phyloP scores from a whole-genome alignment of 2,888 invertebrate genomes.

The Teleogryllus oceanicus region DNA sequence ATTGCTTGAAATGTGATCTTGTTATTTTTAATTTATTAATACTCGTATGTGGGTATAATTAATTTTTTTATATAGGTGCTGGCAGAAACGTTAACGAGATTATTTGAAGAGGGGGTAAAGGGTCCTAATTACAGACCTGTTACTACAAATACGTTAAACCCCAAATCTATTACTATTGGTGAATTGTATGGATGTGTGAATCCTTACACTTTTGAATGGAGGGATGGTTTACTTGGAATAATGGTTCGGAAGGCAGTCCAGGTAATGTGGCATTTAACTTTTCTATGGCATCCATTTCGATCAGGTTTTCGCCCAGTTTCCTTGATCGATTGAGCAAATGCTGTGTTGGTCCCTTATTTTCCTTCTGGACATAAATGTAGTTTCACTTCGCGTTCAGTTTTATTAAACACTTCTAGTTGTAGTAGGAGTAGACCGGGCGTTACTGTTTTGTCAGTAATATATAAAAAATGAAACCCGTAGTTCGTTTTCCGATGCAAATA shows the following conservation, averaged over 20 bases:
- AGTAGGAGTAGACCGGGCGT: too few species aligned
- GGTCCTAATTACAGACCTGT: slow-evolving; percentile 68
- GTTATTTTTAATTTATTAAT: slow-evolving; percentile 29
- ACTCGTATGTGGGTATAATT: not conserved
- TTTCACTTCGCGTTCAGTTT: too few species aligned
- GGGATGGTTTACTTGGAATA: slow-evolving; percentile 77
- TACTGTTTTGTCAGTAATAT: too few species aligned
- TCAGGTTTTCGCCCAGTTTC: too few species aligned
- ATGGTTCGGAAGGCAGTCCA: slow-evolving; percentile 60
- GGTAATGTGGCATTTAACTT: slow-evolving; percentile 39
- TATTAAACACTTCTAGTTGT: too few species aligned
- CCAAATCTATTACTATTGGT: slow-evolving; percentile 82
- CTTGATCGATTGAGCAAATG: too few species aligned
- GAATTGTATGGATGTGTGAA: slow-evolving; percentile 87
- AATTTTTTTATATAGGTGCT: slow-evolving; percentile 57
- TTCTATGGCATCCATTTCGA: too few species aligned
- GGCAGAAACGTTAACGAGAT: slow-evolving; percentile 63
- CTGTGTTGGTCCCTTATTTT: too few species aligned
- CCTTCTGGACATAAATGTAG: too few species aligned
- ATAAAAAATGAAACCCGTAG: too few species aligned
- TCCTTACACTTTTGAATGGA: slow-evolving; percentile 81
- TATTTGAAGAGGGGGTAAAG: slow-evolving; percentile 58
- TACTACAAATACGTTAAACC: slow-evolving; percentile 76
- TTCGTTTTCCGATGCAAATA: too few species aligned
- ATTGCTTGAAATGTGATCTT: not conserved